Evolutionary conservation across 2,797 vertebrate species (phyloP).

Genomic region (Takifugu ocellatus): DNA sequence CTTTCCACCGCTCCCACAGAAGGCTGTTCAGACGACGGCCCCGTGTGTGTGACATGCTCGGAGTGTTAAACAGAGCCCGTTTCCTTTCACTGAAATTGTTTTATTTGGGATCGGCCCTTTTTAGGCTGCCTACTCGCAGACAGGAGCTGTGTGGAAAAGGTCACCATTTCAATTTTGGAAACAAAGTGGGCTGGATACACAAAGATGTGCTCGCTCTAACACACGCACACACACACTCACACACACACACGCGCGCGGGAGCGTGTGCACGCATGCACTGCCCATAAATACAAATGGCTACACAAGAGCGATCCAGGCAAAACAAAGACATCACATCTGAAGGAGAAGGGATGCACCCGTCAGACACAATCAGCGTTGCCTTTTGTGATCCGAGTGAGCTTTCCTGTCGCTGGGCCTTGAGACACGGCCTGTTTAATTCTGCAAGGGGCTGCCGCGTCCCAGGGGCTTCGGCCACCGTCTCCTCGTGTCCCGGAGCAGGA

Average conservation of each 20-base stretch:
- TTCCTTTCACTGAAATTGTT: constrained; percentile 43
- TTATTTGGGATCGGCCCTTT: constrained; percentile 44
- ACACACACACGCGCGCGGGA: background rate
- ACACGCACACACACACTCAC: constrained; percentile 7
- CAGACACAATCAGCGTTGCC: constrained; percentile 67
- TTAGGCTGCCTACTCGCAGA: constrained; percentile 33
- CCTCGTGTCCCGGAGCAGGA: constrained; percentile 43
- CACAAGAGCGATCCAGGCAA: constrained; percentile 56
- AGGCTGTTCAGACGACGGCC: constrained; percentile 49
- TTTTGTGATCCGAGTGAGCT: constrained; percentile 71
- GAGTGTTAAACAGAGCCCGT: background rate
- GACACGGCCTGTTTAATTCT: constrained; percentile 68
- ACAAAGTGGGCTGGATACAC: constrained; percentile 19
- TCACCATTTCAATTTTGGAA: constrained; percentile 54
- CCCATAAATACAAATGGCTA: constrained; percentile 34
- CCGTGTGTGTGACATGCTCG: constrained; percentile 20
- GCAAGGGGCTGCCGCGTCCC: constrained; percentile 61
- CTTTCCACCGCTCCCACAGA: constrained; percentile 46
- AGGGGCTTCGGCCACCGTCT: constrained; percentile 58
- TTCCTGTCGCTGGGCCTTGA: constrained; percentile 64
- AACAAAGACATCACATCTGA: constrained; percentile 67
- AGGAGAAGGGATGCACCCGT: constrained; percentile 67
- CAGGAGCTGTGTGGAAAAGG: constrained; percentile 48
- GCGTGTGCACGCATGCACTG: background rate
- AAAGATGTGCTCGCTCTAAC: background rate